phyloP scores from a whole-genome alignment of 1,140 invertebrate genomes.

The Caenorhabditis brenneri region DNA sequence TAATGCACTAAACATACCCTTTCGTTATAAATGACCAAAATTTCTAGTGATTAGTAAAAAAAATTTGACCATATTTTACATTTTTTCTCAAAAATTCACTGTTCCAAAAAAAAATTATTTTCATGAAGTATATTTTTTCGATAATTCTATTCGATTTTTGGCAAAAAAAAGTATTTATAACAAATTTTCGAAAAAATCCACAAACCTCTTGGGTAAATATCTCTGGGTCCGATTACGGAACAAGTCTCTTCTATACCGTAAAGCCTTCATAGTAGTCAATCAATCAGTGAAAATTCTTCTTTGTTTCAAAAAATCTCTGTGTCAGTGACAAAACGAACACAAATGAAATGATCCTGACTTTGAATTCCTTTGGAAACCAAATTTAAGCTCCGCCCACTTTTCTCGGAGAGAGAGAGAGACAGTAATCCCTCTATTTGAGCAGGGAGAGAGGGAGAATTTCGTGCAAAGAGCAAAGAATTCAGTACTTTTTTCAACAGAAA shows the following conservation, averaged over 20 bases:
- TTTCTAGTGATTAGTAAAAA: no score
- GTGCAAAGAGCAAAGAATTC: conserved; percentile 27
- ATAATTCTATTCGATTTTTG: no score
- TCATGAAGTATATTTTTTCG: no score
- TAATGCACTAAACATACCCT: no score
- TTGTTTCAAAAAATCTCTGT: neutral
- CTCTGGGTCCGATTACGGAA: conserved; percentile 1
- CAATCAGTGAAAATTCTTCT: no score
- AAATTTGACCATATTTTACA: no score
- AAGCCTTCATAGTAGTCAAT: conserved; percentile 2
- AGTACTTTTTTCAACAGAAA: neutral
- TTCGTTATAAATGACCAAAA: no score
- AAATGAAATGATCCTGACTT: neutral
- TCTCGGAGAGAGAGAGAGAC: neutral
- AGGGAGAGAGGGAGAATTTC: conserved; percentile 1
- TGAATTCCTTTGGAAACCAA: neutral
- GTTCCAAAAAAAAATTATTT: no score
- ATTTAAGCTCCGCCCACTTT: neutral
- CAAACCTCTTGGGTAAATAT: conserved; percentile 1
- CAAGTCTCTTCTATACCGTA: conserved; percentile 19
- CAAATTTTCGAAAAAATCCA: neutral
- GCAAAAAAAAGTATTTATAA: no score
- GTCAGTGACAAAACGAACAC: neutral
- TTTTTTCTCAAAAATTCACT: no score
- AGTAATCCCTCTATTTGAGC: conserved; percentile 17